A percentile compares a stretch with the other conserved stretches of the same genome.
Conservation (phyloP, 2,888 invertebrate genomes). For the Andrena dorsata region DNA sequence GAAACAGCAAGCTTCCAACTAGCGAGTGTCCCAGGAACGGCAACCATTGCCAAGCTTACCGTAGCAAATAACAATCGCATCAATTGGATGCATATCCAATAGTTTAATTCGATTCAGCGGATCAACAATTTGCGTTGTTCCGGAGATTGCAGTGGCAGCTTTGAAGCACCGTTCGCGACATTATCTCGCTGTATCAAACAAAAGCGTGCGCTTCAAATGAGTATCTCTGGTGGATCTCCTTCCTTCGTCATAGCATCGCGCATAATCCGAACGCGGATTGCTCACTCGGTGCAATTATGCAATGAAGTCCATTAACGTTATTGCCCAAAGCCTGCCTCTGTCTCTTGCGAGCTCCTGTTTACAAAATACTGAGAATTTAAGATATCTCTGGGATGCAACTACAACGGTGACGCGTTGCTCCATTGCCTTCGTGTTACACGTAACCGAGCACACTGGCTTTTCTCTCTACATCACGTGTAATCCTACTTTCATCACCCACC, state of each 20-base stretch:
- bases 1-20: background rate
- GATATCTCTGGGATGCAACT: slow-evolving; percentile 47
- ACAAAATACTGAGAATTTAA: slow-evolving; percentile 74
- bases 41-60: background rate
- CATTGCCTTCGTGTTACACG: background rate
- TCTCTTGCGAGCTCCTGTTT: slow-evolving; percentile 60
- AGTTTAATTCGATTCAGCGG: slow-evolving; percentile 6
- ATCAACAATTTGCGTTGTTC: background rate
- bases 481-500: no score
- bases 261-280: slow-evolving; percentile 47
- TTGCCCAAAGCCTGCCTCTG: slow-evolving; percentile 53
- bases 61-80: slow-evolving; percentile 13
- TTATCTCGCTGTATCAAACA: background rate
- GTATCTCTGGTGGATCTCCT: slow-evolving; percentile 35
- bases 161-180: background rate
- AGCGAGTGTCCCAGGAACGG: background rate
- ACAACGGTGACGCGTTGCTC: slow-evolving; percentile 38
- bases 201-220: slow-evolving; percentile 18
- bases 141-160: background rate
- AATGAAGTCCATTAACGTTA: slow-evolving; percentile 73
- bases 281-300: slow-evolving; percentile 67
- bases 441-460: no score
- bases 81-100: background rate
- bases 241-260: slow-evolving; percentile 20
- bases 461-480: no score